A percentile compares a stretch with the other conserved stretches of the same genome.
These are phyloP conservation scores for Pyrocoelia pectoralis DNA, from an alignment of 2,888 invertebrate species.

Conservation along the genomic window DNA sequence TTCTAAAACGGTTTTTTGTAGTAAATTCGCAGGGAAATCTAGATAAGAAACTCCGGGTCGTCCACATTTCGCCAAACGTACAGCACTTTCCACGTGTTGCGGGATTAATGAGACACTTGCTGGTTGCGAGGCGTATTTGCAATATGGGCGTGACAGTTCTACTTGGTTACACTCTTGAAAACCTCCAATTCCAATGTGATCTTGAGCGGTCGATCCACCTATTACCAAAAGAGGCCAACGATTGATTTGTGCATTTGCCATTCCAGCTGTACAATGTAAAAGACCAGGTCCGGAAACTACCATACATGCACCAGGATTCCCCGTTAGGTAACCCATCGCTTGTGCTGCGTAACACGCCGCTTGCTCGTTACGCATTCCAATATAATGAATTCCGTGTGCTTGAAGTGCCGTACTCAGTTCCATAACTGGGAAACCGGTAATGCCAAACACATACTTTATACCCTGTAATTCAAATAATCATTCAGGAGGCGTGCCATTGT, in stretches of 20 bases:
- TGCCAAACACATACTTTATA: constrained; percentile 94
- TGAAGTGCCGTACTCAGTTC: constrained; percentile 91
- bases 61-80: constrained; percentile 82
- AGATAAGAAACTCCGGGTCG: constrained; percentile 91
- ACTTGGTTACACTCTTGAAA: constrained; percentile 95
- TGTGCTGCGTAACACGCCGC: constrained; percentile 97
- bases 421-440: constrained; percentile 95
- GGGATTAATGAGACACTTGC: constrained; percentile 85
- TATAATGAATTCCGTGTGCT: constrained; percentile 84
- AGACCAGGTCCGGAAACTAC: constrained; percentile 96
- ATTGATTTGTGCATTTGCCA: constrained; percentile 97
- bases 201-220: constrained; percentile 89
- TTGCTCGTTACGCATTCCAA: constrained; percentile 98
- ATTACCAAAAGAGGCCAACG: constrained; percentile 95
- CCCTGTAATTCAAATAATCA: constrained; percentile 69
- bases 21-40: constrained; percentile 89
- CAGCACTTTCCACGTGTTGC: constrained; percentile 90
- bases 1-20: constrained; percentile 63
- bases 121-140: constrained; percentile 92
- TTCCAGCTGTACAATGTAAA: constrained; percentile 90
- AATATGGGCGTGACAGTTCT: constrained; percentile 85
- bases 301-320: constrained; percentile 87
- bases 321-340: constrained; percentile 92
- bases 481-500: too few species aligned
- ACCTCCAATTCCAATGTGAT: constrained; percentile 94